phyloP scores from a whole-genome alignment of 2,797 vertebrate genomes.

The Squalus acanthias region DNA sequence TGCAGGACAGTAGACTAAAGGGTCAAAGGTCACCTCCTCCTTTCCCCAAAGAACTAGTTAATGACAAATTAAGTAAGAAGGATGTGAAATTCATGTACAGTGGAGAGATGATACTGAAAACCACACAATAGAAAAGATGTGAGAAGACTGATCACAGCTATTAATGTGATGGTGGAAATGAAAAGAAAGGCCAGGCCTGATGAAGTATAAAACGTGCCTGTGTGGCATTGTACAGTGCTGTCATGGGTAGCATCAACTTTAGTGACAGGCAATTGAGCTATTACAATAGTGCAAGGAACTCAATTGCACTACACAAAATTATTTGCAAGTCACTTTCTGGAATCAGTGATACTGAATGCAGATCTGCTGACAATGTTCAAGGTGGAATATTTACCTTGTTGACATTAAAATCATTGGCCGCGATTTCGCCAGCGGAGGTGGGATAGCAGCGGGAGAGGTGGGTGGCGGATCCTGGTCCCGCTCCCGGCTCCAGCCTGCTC shows the following conservation, averaged over 20 bases:
- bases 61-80: conserved; percentile 14
- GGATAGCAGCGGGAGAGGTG: too few relatives aligned
- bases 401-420: not conserved
- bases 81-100: conserved; percentile 3
- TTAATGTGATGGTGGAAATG: conserved; percentile 10
- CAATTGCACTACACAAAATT: not conserved
- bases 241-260: not conserved
- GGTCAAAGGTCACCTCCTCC: not conserved
- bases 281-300: not conserved
- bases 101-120: not conserved
- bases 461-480: too few relatives aligned
- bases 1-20: not conserved
- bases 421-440: too few relatives aligned
- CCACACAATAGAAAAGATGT: not conserved
- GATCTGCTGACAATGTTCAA: not conserved
- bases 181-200: conserved; percentile 6
- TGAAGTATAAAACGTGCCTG: not conserved
- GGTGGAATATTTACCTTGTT: not conserved
- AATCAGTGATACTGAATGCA: not conserved
- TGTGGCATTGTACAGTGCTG: not conserved
- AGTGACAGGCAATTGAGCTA: not conserved
- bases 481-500: too few relatives aligned
- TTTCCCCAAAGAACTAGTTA: conserved; percentile 9
- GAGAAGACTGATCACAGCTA: not conserved
- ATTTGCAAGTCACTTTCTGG: not conserved